Evolutionary conservation across 2,113 vertebrate genomes (phyloP).

Genomic region (Dicrurus megarhynchus): DNA sequence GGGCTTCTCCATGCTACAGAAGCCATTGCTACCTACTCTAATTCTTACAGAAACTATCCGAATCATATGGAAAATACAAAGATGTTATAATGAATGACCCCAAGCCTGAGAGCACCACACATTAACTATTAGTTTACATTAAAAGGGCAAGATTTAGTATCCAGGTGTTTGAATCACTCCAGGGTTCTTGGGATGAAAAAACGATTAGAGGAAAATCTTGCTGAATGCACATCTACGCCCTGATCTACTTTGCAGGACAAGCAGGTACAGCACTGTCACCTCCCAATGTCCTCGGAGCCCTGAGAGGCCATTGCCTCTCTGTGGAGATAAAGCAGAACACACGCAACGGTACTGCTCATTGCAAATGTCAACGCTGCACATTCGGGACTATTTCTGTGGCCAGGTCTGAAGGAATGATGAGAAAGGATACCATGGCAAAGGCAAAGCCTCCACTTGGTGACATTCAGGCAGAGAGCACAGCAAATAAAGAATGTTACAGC

Average conservation of each 20-base stretch:
- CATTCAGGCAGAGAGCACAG: neutral
- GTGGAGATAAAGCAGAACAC: neutral
- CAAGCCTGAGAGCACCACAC: neutral
- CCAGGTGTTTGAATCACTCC: neutral
- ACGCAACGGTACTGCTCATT: accelerated
- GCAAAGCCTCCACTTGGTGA: neutral
- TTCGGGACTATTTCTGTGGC: neutral
- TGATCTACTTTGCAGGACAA: neutral
- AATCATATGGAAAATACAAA: neutral
- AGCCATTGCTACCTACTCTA: neutral
- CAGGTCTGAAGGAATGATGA: neutral
- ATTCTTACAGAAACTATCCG: neutral
- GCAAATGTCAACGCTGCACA: accelerated
- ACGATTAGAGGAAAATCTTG: neutral
- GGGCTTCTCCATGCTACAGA: neutral
- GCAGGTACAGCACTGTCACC: neutral
- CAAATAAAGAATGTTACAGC: neutral
- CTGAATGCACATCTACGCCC: neutral
- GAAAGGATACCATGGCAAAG: neutral
- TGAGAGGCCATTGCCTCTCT: accelerated
- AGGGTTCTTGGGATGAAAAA: neutral
- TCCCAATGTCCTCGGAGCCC: accelerated
- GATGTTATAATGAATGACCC: neutral
- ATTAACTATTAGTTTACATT: neutral
- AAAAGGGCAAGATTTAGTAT: neutral